A percentile compares a stretch with the other conserved stretches of the same genome.
Evolutionary conservation across 2,888 invertebrate genomes (phyloP).

Genomic region (Coelinius sp.): DNA sequence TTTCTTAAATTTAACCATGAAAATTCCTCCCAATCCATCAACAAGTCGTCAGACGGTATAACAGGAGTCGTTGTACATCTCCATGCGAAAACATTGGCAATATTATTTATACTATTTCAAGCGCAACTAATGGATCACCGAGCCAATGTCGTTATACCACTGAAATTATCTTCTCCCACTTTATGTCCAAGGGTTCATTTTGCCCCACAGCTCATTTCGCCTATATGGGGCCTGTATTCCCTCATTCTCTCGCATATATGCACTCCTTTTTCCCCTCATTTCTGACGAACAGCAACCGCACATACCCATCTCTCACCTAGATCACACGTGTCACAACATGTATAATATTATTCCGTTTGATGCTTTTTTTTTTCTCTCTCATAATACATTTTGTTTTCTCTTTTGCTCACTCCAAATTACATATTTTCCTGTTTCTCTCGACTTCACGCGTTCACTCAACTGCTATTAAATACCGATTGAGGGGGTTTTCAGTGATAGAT

Average conservation of each 20-base stretch:
- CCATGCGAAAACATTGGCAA: too few relatives aligned
- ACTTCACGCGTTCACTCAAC: not conserved
- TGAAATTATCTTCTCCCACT: not conserved
- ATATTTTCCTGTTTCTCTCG: not conserved
- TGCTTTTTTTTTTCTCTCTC: too few relatives aligned
- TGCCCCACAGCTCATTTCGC: not conserved
- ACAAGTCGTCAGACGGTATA: too few relatives aligned
- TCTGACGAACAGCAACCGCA: not conserved
- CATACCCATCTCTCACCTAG: too few relatives aligned
- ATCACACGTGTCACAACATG: not conserved
- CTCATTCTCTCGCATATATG: not conserved
- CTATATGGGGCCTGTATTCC: not conserved
- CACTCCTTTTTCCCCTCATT: not conserved
- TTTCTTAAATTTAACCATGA: too few relatives aligned
- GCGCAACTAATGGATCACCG: not conserved
- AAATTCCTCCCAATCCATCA: too few relatives aligned
- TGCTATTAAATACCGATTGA: not conserved
- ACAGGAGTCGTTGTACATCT: too few relatives aligned
- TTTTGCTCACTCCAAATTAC: not conserved
- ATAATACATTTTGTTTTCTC: too few relatives aligned
- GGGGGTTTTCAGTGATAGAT: not conserved
- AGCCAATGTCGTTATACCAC: not conserved
- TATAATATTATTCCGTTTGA: not conserved
- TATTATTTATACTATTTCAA: too few relatives aligned
- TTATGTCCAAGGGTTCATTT: not conserved